These are phyloP conservation scores for Micropoecilia bifurca DNA, from an alignment of 2,797 vertebrate genomes.

Conservation along the genomic window DNA sequence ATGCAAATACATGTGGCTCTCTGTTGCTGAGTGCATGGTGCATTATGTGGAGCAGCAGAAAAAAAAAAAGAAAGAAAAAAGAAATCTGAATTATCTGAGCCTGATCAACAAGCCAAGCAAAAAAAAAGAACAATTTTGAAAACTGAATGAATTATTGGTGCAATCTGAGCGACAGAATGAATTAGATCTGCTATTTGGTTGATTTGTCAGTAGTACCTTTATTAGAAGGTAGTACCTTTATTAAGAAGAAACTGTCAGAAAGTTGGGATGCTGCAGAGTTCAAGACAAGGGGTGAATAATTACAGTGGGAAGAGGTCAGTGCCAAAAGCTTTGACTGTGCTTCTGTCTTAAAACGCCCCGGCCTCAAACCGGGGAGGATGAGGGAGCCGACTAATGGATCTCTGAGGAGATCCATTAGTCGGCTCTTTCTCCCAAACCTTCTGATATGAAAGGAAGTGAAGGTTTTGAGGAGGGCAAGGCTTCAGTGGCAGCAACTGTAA, in stretches of 20 bases:
- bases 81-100: neutral
- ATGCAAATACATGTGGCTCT: neutral
- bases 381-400: conserved; percentile 43
- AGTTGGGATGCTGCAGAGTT: neutral
- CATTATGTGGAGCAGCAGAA: neutral
- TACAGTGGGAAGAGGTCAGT: conserved; percentile 40
- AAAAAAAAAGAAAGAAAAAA: neutral
- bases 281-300: conserved; percentile 33
- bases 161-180: neutral
- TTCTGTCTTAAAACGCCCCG: conserved; percentile 49
- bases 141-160: neutral
- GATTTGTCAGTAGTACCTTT: conserved; percentile 7
- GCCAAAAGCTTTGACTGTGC: conserved; percentile 34
- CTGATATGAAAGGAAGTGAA: conserved; percentile 30
- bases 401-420: conserved; percentile 59
- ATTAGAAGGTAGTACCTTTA: conserved; percentile 1
- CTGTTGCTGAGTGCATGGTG: neutral
- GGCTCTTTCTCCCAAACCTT: conserved; percentile 28
- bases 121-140: neutral
- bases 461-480: conserved; percentile 17
- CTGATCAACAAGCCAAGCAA: neutral
- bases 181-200: conserved; percentile 14
- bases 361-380: conserved; percentile 21
- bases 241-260: conserved; percentile 10
- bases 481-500: conserved; percentile 42